Evolutionary conservation across 1,140 invertebrate genomes (phyloP), one percentile per base, ranked within the genome.

Genomic region (Cylas formicarius): DNA sequence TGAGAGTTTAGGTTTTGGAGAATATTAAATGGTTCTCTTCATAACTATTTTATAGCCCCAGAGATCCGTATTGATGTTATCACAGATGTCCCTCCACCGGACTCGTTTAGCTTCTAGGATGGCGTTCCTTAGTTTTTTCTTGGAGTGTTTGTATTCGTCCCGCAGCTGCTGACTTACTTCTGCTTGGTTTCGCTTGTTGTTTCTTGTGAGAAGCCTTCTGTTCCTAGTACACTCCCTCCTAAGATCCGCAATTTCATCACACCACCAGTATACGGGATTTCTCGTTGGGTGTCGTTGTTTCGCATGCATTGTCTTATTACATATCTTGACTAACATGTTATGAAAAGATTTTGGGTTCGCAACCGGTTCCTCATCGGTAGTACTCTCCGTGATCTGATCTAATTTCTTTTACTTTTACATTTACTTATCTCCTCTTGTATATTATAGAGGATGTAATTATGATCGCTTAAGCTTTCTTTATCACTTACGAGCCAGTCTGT

Each of bases 31-130:
- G 8, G 53, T 10, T 13, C 48, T 57, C 9, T 36, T 33, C 31
- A 37, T 57, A 0, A 48, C 50, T 8, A 58, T 44, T 16, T 53
- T 58, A 37, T 63, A 61, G 0, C 44, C 56, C 42, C 44, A 60
- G 0, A 52, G 48, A 22, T 61, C 55, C 0, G 39, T 13, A 16
- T 61, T 43, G 0, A 61, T 37, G 1, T 50, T 48, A 4, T 50
- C 7, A 6, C 27, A 28, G 0, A 61, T 9, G 2, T 35, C 13
- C 9, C 35, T 51, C 54, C 50, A 56, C 9, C 35, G 28, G 21
- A 24, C 33, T 7, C 13, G 9, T 22, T 61, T 53, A 2, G 29
- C 33, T 1, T 13, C 17, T 2, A 36, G 29, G 1, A 61, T 59
- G 4, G 44, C 41, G 4, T 17, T 19, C 26, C 22, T 46, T 14